Base-by-base conservation (phyloP, 2,113 vertebrate genomes). In the Tamias sibiricus region DNA sequence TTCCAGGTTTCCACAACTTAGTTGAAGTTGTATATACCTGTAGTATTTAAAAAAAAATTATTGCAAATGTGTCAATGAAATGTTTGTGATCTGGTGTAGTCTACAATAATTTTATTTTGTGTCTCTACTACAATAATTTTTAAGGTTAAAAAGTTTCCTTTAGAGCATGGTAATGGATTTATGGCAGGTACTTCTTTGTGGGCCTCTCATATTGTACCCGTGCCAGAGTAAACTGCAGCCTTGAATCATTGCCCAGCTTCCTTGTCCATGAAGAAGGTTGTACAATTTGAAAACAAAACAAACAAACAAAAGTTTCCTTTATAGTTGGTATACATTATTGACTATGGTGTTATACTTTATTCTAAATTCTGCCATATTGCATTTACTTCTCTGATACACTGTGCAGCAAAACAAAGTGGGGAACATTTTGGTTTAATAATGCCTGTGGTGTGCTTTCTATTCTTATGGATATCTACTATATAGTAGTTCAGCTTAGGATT, bases 81-180 rank as follows among this genome's bases (percentile, higher is more conserved):
- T 72, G n/a, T 88, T 96, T 74, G 22, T 76, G 79, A 80, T 86
- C 14, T 72, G 42, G 17, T 8, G 47, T 87, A 28, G 54, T 64
- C 2, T 89, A 12, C 88, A 82, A 42, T 85, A 28, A 11, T 93
- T 79, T 79, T 88, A 35, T 76, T 44, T 84, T 72, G 59, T 93
- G 59, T 64, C 62, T 82, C 10, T 91, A 71, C 2, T 85, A 89
- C 59, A 89, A 87, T 42, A 90, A 66, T 8, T 84, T 86, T 86
- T 87, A 75, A 84, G 30, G 76, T 37, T 68, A 77, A 84, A 82
- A 66, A 2, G 26, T 72, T 81, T 71, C 22, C 59, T 79, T n/a
- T n/a, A 59, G 30, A 54, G 54, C 84, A 77, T 85, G 90, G 89
- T 82, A n/a, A 79, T 81, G 87, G 81, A 86, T 97, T 97, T 92